These are phyloP conservation scores for Steinernema hermaphroditum DNA, from an alignment of 2,888 invertebrate species.

Conservation along the genomic window DNA sequence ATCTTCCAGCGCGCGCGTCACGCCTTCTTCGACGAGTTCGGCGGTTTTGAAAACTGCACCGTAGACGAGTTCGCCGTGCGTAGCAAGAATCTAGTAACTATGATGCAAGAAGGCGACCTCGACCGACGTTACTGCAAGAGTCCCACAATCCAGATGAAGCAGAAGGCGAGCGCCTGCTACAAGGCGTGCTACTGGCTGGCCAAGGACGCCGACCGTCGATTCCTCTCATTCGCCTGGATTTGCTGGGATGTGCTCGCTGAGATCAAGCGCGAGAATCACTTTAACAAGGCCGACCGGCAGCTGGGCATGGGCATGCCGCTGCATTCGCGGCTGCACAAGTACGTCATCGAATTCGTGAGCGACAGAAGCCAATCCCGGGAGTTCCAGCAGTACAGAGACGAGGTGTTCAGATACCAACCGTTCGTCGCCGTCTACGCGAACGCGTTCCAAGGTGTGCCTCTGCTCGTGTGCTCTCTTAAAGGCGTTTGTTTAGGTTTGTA, in stretches of 20 bases:
- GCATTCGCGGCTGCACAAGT: not conserved
- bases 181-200: not conserved
- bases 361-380: not conserved
- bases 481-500: not conserved
- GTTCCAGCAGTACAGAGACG: not conserved
- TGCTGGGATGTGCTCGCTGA: not conserved
- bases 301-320: not conserved
- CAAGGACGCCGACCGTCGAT: not conserved
- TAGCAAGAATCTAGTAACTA: not conserved
- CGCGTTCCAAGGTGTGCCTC: not conserved
- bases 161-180: constrained; percentile 54
- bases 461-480: not conserved
- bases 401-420: not conserved
- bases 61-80: not conserved
- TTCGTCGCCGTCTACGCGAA: not conserved
- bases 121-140: constrained; percentile 4
- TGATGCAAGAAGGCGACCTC: not conserved
- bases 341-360: not conserved
- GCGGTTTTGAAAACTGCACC: not conserved
- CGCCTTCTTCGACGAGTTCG: constrained; percentile 6
- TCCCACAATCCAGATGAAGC: constrained; percentile 38
- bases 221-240: not conserved
- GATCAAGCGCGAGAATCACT: not conserved
- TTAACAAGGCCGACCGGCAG: not conserved
- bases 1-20: not conserved